phyloP scores from a whole-genome alignment of 2,113 vertebrate species.

The Coptodon rendalli region DNA sequence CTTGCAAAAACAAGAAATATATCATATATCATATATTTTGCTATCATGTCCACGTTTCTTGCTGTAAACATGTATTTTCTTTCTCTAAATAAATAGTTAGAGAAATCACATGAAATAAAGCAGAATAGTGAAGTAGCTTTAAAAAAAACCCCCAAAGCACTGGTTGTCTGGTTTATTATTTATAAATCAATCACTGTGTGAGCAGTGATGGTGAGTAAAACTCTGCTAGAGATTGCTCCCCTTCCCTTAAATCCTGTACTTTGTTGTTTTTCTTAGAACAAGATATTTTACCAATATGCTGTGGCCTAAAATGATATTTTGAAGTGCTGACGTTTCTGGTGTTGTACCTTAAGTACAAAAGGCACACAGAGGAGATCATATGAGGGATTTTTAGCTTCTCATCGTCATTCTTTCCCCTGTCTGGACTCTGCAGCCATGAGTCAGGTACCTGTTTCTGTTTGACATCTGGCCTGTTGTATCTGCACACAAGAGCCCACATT shows the following conservation, averaged over 20 bases:
- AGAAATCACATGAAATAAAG: not conserved
- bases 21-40: not conserved
- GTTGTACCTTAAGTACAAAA: not conserved
- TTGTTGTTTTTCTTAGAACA: not conserved
- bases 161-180: not conserved
- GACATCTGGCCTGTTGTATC: not conserved
- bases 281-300: not conserved
- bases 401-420: not conserved
- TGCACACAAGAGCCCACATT: not conserved
- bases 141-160: accelerated
- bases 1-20: not conserved
- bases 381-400: not conserved
- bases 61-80: not conserved
- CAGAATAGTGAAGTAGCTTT: not conserved
- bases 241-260: not conserved
- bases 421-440: not conserved
- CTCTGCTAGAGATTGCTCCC: not conserved
- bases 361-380: not conserved
- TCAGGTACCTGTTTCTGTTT: slow-evolving; percentile 20
- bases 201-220: not conserved
- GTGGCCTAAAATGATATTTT: not conserved
- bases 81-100: not conserved
- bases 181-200: not conserved
- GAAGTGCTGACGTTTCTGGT: not conserved
- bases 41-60: not conserved